These are phyloP conservation scores for Cynopterus brachyotis DNA, from an alignment of 2,113 vertebrate genomes.

Conservation along the genomic window DNA sequence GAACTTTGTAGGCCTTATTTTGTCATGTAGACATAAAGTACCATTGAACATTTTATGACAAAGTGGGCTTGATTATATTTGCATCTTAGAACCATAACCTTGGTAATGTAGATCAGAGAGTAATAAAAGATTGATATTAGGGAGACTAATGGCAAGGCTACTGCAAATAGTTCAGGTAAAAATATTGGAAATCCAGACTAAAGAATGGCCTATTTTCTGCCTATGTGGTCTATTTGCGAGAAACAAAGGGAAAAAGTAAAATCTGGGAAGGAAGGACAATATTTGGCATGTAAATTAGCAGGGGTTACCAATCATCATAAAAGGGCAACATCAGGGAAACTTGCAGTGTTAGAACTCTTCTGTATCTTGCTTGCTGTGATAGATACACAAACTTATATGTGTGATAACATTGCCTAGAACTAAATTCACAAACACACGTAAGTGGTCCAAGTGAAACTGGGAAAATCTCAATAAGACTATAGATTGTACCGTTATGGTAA, in stretches of 20 bases:
- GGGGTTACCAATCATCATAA: neutral
- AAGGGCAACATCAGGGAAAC: neutral
- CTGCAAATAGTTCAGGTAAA: neutral
- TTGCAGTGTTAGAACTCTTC: neutral
- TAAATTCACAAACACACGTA: neutral
- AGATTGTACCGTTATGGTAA: neutral
- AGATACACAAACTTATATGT: neutral
- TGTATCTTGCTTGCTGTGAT: neutral
- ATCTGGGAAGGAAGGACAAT: neutral
- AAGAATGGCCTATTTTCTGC: neutral
- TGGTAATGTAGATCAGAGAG: neutral
- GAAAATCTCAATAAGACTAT: neutral
- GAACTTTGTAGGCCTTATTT: neutral
- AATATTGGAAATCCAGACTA: neutral
- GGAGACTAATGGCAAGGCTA: neutral
- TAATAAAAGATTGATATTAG: neutral
- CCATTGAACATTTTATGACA: neutral
- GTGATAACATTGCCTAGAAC: neutral
- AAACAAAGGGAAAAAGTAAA: constrained; percentile 48
- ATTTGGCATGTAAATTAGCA: neutral
- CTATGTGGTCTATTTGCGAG: neutral
- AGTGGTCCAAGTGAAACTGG: neutral
- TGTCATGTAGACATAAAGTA: neutral
- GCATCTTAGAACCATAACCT: neutral
- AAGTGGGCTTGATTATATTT: neutral